Base-by-base conservation (phyloP, 2,888 invertebrate species). In the Lottia gigantea region DNA sequence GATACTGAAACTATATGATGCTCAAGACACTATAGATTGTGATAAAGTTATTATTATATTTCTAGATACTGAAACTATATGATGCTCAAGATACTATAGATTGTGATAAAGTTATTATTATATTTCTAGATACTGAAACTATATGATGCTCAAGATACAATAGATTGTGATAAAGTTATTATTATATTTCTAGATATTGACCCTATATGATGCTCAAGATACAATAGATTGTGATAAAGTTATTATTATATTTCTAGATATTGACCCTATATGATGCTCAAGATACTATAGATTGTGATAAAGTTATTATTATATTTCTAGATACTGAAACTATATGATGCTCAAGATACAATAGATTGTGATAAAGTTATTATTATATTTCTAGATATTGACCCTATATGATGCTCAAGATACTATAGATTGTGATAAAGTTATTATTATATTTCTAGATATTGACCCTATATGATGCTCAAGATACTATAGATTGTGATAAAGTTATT, bases 131-230 rank as follows among this genome's bases (percentile, higher is more conserved):
- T 91, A 70, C 82, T 90, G n/a, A 85, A 87, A 47, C 87, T 91
- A 71, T 90, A 88, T 78, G 90, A 91, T 77, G 92, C 93, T 68
- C 79, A 96, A 23, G 92, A 95, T 84, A 91, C 92, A n/a, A 92
- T 98, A 67, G 93, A 97, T 87, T 90, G 92, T 11, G 94, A 95
- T 46, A 93, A 92, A 72, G 92, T 96, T 4, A 95, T 97, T 0
- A 91, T 23, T 55, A 55, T 25, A 16, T 31, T 7, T 74, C 80
- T 63, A 90, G 90, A 90, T 91, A 70, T 82, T 90, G n/a, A 85
- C 87, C 46, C 87, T 91, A 71, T 90, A 88, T 78, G 90, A 91
- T 77, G 92, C 93, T 68, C 79, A 96, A 23, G 92, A 95, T 84
- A 91, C 92, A 16, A 92, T 98, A 67, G 93, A 97, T 87, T 90